Conservation (phyloP, 2,888 invertebrate genomes). For the Amphipoea lucens region DNA sequence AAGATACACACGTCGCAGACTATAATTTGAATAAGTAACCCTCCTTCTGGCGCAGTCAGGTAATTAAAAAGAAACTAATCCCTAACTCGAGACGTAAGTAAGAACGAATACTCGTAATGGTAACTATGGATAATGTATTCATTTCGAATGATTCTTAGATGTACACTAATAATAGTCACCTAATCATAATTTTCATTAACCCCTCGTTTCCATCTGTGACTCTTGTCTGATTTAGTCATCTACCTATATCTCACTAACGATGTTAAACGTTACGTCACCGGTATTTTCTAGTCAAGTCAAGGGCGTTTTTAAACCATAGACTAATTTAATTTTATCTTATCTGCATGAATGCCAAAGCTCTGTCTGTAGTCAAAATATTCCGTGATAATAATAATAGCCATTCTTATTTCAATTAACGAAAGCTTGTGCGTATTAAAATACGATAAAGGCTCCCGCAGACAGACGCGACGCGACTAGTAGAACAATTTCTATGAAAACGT, state of each 20-base stretch:
- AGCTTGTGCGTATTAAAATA: neutral
- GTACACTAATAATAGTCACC: constrained; percentile 37
- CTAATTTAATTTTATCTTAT: constrained; percentile 53
- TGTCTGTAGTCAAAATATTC: constrained; percentile 35
- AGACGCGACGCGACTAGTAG: too few relatives aligned
- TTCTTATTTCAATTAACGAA: constrained; percentile 17
- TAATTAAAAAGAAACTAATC: neutral
- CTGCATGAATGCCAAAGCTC: constrained; percentile 42
- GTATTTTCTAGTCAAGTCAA: constrained; percentile 46
- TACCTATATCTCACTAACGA: constrained; percentile 34
- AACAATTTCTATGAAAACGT: too few relatives aligned
- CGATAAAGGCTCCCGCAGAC: neutral
- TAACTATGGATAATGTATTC: neutral
- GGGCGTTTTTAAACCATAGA: constrained; percentile 34
- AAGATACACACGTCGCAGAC: neutral
- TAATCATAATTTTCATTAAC: constrained; percentile 56
- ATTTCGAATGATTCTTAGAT: constrained; percentile 48
- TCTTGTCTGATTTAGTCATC: constrained; percentile 53
- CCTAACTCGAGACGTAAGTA: neutral
- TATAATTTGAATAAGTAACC: neutral
- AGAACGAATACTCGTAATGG: neutral
- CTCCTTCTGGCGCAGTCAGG: too few relatives aligned
- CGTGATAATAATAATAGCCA: constrained; percentile 25
- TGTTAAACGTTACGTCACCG: constrained; percentile 52
- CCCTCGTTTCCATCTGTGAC: constrained; percentile 26